A percentile compares a stretch with the other conserved stretches of the same genome.
phyloP scores from a whole-genome alignment of 2,797 vertebrate species.

The Lagocephalus sceleratus region DNA sequence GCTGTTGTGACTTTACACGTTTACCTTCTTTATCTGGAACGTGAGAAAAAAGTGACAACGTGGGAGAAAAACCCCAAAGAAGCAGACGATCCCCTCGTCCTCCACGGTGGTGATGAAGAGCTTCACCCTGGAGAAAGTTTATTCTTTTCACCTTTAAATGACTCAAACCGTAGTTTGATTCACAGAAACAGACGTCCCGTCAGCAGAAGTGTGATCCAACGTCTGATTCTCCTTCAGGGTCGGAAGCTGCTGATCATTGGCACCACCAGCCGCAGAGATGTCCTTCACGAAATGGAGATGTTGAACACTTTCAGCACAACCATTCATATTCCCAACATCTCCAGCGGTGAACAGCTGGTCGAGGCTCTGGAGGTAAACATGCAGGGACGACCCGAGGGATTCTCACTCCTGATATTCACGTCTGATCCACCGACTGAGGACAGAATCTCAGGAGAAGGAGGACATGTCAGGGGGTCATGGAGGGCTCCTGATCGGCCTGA shows the following conservation, averaged over 20 bases:
- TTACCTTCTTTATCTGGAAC: not conserved
- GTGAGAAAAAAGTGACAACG: not conserved
- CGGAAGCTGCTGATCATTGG: constrained; percentile 95
- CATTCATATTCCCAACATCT: constrained; percentile 91
- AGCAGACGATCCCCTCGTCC: too few species aligned
- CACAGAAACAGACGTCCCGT: too few species aligned
- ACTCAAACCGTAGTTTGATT: too few species aligned
- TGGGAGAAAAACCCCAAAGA: too few species aligned
- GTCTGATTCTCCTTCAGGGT: constrained; percentile 69
- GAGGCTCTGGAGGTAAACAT: constrained; percentile 85
- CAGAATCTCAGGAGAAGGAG: too few species aligned
- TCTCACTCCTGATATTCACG: too few species aligned
- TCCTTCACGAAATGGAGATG: constrained; percentile 97
- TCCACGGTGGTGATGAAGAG: not conserved
- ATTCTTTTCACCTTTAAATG: too few species aligned
- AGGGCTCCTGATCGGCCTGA: not conserved
- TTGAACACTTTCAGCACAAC: constrained; percentile 92
- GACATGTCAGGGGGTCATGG: too few species aligned
- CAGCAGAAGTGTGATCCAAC: too few species aligned
- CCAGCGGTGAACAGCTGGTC: constrained; percentile 83
- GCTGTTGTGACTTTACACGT: constrained; percentile 24
- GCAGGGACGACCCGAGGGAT: not conserved
- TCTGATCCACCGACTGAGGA: too few species aligned
- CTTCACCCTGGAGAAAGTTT: too few species aligned
- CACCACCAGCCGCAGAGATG: constrained; percentile 92